A percentile compares a stretch with the other conserved stretches of the same genome.
These are phyloP conservation scores for Drosophila nannoptera DNA, from an alignment of 1,140 invertebrate genomes.

Conservation along the genomic window DNA sequence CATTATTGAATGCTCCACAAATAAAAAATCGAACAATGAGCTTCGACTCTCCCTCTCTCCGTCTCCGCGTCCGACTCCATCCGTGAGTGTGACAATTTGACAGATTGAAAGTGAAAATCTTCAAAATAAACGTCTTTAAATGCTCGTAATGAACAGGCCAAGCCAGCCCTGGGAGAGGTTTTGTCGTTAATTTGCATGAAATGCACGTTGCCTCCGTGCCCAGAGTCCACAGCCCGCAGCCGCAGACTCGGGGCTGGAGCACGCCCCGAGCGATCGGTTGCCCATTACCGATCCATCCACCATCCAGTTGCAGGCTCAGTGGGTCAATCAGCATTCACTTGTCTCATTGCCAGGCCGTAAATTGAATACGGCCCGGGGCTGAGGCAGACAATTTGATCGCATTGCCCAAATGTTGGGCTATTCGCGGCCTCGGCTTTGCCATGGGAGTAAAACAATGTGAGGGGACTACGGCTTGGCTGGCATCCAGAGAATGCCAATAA, in stretches of 20 bases:
- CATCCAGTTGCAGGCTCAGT: slow-evolving; percentile 39
- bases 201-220: slow-evolving; percentile 55
- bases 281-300: slow-evolving; percentile 10
- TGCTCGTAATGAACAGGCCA: slow-evolving; percentile 41
- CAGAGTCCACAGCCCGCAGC: slow-evolving; percentile 21
- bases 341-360: slow-evolving; percentile 50
- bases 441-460: slow-evolving; percentile 2
- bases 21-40: slow-evolving; percentile 40
- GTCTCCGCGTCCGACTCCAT: background rate
- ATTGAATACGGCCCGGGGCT: slow-evolving; percentile 36
- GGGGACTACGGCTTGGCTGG: slow-evolving; percentile 8
- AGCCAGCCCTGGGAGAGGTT: slow-evolving; percentile 4
- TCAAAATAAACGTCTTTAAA: slow-evolving; percentile 63
- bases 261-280: slow-evolving; percentile 43
- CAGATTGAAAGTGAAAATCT: slow-evolving; percentile 74
- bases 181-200: slow-evolving; percentile 73
- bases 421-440: slow-evolving; percentile 1
- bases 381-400: slow-evolving; percentile 5
- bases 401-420: slow-evolving; percentile 5
- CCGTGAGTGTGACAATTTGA: slow-evolving; percentile 69
- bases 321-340: slow-evolving; percentile 76
- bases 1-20: slow-evolving; percentile 44
- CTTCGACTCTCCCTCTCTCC: slow-evolving; percentile 1
- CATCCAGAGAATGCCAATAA: slow-evolving; percentile 47
- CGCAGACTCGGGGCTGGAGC: slow-evolving; percentile 17